Evolutionary conservation across 2,113 vertebrate genomes (phyloP).

Genomic region (Macquaria australasica): DNA sequence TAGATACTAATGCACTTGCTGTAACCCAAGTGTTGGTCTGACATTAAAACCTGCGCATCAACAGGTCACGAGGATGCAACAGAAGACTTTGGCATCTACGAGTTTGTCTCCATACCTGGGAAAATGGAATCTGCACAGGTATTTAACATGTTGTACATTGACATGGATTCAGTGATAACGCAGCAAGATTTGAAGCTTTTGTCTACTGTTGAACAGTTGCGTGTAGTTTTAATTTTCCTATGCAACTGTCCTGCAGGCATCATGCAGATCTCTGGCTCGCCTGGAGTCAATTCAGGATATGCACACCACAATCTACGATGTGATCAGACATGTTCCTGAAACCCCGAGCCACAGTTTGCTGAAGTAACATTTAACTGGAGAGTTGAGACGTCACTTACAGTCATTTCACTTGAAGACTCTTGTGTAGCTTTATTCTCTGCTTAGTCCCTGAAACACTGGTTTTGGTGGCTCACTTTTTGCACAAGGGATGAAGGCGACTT

Average conservation of each 20-base stretch:
- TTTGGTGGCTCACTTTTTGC: constrained; percentile 64
- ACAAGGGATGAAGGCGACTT: constrained; percentile 56
- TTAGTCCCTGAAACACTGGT: constrained; percentile 32
- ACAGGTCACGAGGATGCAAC: constrained; percentile 94
- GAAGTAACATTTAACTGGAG: constrained; percentile 52
- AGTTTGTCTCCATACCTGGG: constrained; percentile 93
- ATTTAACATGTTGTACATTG: constrained; percentile 26
- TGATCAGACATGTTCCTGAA: constrained; percentile 86
- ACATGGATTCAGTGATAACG: not conserved
- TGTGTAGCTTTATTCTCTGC: constrained; percentile 56
- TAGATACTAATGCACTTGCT: not conserved
- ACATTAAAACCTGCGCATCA: constrained; percentile 52
- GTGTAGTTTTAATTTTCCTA: constrained; percentile 9
- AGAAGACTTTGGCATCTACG: constrained; percentile 97
- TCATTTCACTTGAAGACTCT: constrained; percentile 51
- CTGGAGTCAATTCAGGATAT: constrained; percentile 82
- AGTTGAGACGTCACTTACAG: constrained; percentile 17
- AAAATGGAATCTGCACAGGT: constrained; percentile 88
- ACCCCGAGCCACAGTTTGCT: constrained; percentile 80
- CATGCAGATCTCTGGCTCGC: constrained; percentile 82
- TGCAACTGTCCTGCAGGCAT: constrained; percentile 72
- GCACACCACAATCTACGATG: constrained; percentile 87
- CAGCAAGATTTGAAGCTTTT: not conserved
- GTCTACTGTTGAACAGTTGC: not conserved
- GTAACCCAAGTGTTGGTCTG: not conserved